Percentiles rank a stretch among this genome's conserved stretches.
These are phyloP conservation scores for Tiliacea aurago DNA, from an alignment of 2,888 invertebrate species.

Conservation along the genomic window DNA sequence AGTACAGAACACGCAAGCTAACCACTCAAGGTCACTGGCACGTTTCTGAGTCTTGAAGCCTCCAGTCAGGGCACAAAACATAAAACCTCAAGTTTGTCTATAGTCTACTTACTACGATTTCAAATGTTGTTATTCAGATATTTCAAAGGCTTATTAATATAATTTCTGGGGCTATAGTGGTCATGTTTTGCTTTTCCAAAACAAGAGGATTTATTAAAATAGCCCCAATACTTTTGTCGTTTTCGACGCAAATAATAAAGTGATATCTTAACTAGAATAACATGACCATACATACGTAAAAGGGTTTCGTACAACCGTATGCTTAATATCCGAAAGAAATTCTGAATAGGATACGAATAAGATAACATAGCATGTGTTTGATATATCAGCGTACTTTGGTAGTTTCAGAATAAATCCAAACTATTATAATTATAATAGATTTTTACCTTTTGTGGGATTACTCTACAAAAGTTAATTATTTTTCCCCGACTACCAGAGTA, in stretches of 20 bases:
- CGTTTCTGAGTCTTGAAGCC: no score
- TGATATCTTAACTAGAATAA: conserved; percentile 12
- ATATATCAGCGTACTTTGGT: background rate
- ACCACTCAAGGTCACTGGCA: no score
- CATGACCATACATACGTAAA: conserved; percentile 6
- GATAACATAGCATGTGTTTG: conserved; percentile 12
- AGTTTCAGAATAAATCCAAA: background rate
- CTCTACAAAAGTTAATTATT: conserved; percentile 2
- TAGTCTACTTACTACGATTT: background rate
- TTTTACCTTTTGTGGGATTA: conserved; percentile 34
- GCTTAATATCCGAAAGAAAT: conserved; percentile 28
- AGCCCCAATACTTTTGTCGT: background rate
- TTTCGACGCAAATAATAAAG: background rate
- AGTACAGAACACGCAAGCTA: no score
- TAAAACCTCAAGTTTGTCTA: background rate
- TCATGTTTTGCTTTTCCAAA: background rate
- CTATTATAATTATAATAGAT: background rate
- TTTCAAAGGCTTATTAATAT: no score
- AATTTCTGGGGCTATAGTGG: background rate
- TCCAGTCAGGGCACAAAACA: no score
- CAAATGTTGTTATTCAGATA: background rate
- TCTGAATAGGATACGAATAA: background rate
- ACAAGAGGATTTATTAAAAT: background rate
- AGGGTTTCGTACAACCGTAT: conserved; percentile 5
- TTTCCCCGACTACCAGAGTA: background rate